Conservation (phyloP, 2,113 vertebrate species). For the Corapipo altera region DNA sequence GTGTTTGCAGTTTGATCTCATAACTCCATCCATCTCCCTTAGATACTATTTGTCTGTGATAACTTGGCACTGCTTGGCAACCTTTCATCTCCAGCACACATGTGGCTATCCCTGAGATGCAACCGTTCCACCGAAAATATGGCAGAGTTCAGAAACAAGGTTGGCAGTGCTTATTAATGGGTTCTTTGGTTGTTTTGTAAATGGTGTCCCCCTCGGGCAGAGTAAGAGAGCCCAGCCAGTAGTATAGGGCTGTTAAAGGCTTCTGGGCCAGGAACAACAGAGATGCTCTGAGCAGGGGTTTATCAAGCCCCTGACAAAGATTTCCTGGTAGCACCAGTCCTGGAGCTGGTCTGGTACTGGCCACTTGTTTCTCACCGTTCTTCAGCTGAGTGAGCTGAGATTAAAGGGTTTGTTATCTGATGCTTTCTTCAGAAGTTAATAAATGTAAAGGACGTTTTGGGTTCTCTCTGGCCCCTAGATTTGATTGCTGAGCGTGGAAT, state of each 20-base stretch:
- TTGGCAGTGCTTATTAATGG: not conserved
- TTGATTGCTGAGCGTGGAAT: not conserved
- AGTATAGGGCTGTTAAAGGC: not conserved
- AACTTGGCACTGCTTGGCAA: not conserved
- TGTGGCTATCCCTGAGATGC: accelerated
- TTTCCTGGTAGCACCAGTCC: not conserved
- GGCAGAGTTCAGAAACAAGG: not conserved
- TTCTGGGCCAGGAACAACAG: not conserved
- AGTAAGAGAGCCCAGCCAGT: not conserved
- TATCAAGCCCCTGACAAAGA: not conserved
- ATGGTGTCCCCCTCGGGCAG: not conserved
- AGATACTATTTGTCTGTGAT: not conserved
- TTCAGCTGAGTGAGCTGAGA: not conserved
- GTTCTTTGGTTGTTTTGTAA: not conserved
- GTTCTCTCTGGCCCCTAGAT: not conserved
- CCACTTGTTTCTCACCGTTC: not conserved
- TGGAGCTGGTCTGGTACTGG: not conserved
- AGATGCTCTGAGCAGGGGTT: not conserved
- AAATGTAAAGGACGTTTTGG: not conserved
- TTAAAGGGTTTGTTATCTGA: not conserved
- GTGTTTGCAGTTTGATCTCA: not conserved
- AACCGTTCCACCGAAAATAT: not conserved
- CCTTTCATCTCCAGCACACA: not conserved
- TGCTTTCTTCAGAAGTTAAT: not conserved
- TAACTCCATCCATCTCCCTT: not conserved